phyloP scores from a whole-genome alignment of 2,797 vertebrate species.

The Sebastes elongatus region DNA sequence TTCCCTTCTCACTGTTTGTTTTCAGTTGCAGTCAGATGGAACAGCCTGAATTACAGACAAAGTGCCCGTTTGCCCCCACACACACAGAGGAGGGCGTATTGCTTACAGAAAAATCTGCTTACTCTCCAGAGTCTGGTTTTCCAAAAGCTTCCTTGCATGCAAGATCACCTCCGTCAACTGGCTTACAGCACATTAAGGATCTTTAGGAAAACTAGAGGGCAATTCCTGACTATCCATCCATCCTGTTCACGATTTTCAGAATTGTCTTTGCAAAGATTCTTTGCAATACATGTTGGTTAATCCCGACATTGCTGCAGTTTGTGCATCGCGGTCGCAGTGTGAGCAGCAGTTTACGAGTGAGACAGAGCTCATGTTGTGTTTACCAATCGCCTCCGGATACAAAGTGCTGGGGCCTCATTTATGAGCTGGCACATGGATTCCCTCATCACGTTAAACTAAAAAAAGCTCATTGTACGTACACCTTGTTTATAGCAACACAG shows the following conservation, averaged over 20 bases:
- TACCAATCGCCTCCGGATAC: slow-evolving; percentile 63
- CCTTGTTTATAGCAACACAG: slow-evolving; percentile 65
- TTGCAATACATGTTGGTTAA: background rate
- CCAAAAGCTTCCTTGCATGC: slow-evolving; percentile 54
- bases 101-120: slow-evolving; percentile 67
- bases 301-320: slow-evolving; percentile 27
- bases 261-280: background rate
- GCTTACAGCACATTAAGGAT: slow-evolving; percentile 21
- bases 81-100: slow-evolving; percentile 41
- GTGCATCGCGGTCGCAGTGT: slow-evolving; percentile 33
- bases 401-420: slow-evolving; percentile 63
- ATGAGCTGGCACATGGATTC: slow-evolving; percentile 67
- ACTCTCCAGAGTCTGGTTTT: slow-evolving; percentile 53
- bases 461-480: slow-evolving; percentile 56
- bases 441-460: slow-evolving; percentile 53
- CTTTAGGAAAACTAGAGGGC: background rate
- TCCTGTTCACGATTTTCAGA: background rate
- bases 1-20: slow-evolving; percentile 60
- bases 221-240: background rate
- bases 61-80: slow-evolving; percentile 39
- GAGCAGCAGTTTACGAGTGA: slow-evolving; percentile 51
- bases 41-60: slow-evolving; percentile 61
- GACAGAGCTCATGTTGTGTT: slow-evolving; percentile 68
- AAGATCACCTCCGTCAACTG: slow-evolving; percentile 36
- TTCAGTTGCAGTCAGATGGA: slow-evolving; percentile 66